phyloP scores from a whole-genome alignment of 2,888 invertebrate genomes.

The Lottia gigantea region DNA sequence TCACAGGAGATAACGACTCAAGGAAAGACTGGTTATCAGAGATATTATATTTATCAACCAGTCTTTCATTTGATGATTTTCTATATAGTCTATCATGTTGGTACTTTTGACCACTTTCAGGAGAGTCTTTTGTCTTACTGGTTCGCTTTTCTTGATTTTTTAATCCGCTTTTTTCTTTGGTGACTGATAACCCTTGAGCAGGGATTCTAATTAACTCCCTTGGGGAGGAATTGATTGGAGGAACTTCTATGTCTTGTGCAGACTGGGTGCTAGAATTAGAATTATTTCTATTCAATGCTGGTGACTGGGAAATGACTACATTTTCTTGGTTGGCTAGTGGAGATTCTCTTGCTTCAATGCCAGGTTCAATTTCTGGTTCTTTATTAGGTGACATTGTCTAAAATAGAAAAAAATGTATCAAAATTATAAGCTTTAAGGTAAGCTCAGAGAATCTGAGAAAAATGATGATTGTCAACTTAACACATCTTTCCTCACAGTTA shows the following conservation, averaged over 20 bases:
- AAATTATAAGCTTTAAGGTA: too few species aligned
- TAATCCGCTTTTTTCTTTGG: slow-evolving; percentile 47
- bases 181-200: slow-evolving; percentile 50
- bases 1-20: slow-evolving; percentile 45
- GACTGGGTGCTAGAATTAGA: not conserved
- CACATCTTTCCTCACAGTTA: too few species aligned
- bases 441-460: too few species aligned
- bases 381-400: too few species aligned
- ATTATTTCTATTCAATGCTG: not conserved
- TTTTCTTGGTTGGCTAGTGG: not conserved
- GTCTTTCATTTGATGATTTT: slow-evolving; percentile 1
- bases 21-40: slow-evolving; percentile 45
- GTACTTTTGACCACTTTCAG: not conserved
- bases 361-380: too few species aligned
- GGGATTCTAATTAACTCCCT: slow-evolving; percentile 60
- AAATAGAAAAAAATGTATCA: too few species aligned
- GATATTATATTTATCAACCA: slow-evolving; percentile 34
- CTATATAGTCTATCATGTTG: not conserved
- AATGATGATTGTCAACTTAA: too few species aligned
- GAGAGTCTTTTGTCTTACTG: not conserved
- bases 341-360: not conserved
- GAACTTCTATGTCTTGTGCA: slow-evolving; percentile 9
- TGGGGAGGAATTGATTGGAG: slow-evolving; percentile 23
- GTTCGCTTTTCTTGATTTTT: slow-evolving; percentile 24
- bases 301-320: not conserved